These are phyloP conservation scores for Diaphora mendica DNA, from an alignment of 2,888 invertebrate genomes.

Conservation along the genomic window DNA sequence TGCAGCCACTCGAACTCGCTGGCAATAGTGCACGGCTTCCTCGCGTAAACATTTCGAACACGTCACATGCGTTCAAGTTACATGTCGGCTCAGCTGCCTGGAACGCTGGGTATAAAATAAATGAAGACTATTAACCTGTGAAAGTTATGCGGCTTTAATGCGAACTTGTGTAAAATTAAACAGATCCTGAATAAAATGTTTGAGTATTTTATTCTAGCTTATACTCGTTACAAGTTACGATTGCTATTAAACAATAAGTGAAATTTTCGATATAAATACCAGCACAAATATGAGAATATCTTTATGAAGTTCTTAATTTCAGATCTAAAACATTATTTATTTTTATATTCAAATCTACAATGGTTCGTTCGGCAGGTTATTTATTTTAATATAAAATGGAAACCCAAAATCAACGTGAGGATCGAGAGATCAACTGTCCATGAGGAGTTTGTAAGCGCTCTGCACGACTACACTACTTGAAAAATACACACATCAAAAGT, in stretches of 20 bases:
- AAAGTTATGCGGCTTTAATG: constrained; percentile 10
- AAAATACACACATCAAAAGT: too few species aligned
- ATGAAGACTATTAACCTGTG: constrained; percentile 22
- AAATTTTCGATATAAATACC: too few species aligned
- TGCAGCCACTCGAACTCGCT: constrained; percentile 61
- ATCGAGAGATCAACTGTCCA: neutral
- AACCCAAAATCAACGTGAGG: neutral
- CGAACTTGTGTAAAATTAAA: constrained; percentile 4
- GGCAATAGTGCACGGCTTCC: constrained; percentile 50
- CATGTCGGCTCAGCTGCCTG: constrained; percentile 67
- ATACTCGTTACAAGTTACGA: neutral
- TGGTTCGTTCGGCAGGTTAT: too few species aligned
- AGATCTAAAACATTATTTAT: too few species aligned
- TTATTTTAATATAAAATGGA: neutral
- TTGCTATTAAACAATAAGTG: neutral
- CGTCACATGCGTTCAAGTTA: constrained; percentile 84
- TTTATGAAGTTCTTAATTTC: too few species aligned
- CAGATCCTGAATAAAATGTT: neutral
- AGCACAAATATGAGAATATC: too few species aligned
- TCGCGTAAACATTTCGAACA: constrained; percentile 75
- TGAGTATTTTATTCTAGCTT: neutral
- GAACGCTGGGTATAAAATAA: constrained; percentile 51
- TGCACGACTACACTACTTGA: neutral
- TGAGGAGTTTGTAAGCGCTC: neutral
- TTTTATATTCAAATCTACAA: too few species aligned